These are phyloP conservation scores for Dromius quadrimaculatus DNA, from an alignment of 2,888 invertebrate species.

Conservation along the genomic window DNA sequence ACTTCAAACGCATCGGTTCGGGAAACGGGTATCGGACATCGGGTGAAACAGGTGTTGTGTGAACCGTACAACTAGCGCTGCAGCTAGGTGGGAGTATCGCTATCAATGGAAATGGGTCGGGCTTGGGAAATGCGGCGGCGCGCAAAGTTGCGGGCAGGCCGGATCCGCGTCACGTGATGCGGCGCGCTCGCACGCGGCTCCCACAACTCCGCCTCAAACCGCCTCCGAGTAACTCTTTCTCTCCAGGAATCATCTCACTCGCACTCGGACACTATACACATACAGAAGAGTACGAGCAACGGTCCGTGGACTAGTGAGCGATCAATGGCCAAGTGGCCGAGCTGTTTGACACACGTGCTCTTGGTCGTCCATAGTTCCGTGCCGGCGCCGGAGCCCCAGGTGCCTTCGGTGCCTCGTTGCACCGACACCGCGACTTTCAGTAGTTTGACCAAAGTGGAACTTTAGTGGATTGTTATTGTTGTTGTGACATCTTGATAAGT, in stretches of 20 bases:
- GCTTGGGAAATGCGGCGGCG: constrained; percentile 54
- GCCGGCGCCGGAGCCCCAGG: constrained; percentile 59
- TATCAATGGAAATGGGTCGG: constrained; percentile 50
- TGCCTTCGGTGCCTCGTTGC: background rate
- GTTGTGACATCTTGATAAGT: constrained; percentile 3
- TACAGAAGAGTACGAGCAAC: background rate
- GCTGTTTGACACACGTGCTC: constrained; percentile 73
- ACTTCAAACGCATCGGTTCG: no score
- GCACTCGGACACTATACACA: constrained; percentile 9
- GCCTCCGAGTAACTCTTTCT: constrained; percentile 65
- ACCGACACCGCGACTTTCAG: background rate
- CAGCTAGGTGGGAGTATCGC: constrained; percentile 63
- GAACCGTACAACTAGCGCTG: constrained; percentile 35
- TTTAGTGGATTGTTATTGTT: constrained; percentile 17
- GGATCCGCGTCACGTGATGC: constrained; percentile 66
- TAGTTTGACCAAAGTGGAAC: background rate
- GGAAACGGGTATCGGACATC: no score
- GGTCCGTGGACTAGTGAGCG: constrained; percentile 57
- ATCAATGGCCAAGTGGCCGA: constrained; percentile 78
- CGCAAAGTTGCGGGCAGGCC: constrained; percentile 57
- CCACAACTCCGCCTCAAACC: constrained; percentile 69
- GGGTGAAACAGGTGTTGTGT: constrained; percentile 4
- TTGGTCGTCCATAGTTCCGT: constrained; percentile 58
- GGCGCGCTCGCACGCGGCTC: constrained; percentile 69
- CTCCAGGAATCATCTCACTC: constrained; percentile 55